phyloP scores from a whole-genome alignment of 1,140 invertebrate genomes.

The Idris sp. region DNA sequence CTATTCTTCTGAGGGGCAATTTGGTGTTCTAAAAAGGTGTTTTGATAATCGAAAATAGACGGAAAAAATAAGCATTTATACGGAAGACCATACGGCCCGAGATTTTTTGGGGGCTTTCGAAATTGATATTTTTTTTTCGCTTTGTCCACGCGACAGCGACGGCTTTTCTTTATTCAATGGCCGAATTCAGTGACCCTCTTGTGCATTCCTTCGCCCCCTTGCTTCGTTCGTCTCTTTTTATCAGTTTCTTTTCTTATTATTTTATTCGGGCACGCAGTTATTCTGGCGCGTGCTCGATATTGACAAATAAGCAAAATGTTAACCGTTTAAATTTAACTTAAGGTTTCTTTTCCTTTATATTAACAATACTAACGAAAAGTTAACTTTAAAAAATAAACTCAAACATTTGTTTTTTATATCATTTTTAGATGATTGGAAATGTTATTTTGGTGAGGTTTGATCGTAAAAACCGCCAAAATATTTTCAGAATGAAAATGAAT shows the following conservation, averaged over 20 bases:
- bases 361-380: too few relatives aligned
- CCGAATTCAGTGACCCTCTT: slow-evolving; percentile 64
- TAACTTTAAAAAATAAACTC: too few relatives aligned
- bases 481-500: slow-evolving; percentile 36
- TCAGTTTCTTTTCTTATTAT: slow-evolving; percentile 35
- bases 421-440: too few relatives aligned
- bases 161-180: slow-evolving; percentile 67
- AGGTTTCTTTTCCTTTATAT: too few relatives aligned
- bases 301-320: too few relatives aligned
- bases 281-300: slow-evolving; percentile 62
- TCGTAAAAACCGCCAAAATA: slow-evolving; percentile 3
- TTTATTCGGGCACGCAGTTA: slow-evolving; percentile 53
- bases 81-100: slow-evolving; percentile 43
- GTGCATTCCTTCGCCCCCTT: slow-evolving; percentile 60
- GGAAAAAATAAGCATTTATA: slow-evolving; percentile 25
- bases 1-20: slow-evolving; percentile 7
- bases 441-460: too few relatives aligned
- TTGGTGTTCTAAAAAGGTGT: slow-evolving; percentile 34
- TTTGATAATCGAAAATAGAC: slow-evolving; percentile 28
- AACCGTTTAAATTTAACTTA: too few relatives aligned
- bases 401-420: too few relatives aligned
- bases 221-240: slow-evolving; percentile 60
- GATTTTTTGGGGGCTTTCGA: slow-evolving; percentile 67
- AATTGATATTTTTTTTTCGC: slow-evolving; percentile 72
- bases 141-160: slow-evolving; percentile 64